Conservation (phyloP, 1,140 invertebrate genomes). For the Radopholus similis region DNA sequence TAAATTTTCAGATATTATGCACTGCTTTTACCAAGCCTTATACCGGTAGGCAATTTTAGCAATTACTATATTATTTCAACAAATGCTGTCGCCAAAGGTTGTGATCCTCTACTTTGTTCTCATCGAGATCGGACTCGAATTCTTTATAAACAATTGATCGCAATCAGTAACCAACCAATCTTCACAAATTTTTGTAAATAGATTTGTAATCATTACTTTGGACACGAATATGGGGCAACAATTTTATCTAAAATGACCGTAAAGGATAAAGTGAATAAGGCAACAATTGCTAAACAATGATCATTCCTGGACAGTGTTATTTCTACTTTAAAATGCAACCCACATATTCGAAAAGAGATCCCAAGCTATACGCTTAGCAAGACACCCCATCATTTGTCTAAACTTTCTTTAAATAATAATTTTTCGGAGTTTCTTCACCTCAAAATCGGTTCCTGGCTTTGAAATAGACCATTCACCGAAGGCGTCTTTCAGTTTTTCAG, state of each 20-base stretch:
- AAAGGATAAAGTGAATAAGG: too few relatives aligned
- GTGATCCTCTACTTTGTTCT: slow-evolving; percentile 7
- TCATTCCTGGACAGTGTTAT: too few relatives aligned
- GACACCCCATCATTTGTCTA: too few relatives aligned
- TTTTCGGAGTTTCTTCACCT: too few relatives aligned
- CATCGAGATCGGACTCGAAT: slow-evolving; percentile 8
- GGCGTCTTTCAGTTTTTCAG: not conserved
- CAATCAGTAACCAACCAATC: too few relatives aligned
- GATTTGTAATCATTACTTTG: not conserved
- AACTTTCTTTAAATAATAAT: too few relatives aligned
- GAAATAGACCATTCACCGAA: too few relatives aligned
- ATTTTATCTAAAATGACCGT: not conserved
- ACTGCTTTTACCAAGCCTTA: slow-evolving; percentile 5
- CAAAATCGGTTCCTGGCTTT: too few relatives aligned
- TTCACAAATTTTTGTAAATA: not conserved
- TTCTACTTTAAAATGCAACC: too few relatives aligned
- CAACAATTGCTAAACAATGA: too few relatives aligned
- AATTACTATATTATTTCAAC: not conserved
- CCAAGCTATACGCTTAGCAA: too few relatives aligned
- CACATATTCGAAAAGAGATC: too few relatives aligned
- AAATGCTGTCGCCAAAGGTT: slow-evolving; percentile 10
- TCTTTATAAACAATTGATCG: slow-evolving; percentile 21
- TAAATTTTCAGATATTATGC: slow-evolving; percentile 10
- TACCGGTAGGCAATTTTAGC: not conserved
- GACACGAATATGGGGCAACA: not conserved